These are phyloP conservation scores for Sphaerophoria rueppellii DNA, from an alignment of 2,888 invertebrate genomes.

Conservation along the genomic window DNA sequence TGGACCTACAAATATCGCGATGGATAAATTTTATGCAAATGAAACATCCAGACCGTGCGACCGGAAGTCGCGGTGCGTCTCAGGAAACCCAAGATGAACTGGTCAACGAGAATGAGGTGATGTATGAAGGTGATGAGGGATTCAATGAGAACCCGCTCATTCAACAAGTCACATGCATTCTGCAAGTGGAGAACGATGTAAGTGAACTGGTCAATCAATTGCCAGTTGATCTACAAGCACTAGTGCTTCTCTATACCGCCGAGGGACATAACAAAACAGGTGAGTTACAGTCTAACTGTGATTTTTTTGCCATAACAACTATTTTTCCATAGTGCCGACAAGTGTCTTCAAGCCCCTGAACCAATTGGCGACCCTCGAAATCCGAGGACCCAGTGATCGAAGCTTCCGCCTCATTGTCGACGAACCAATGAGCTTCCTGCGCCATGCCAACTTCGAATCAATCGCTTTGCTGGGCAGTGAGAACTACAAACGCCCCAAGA, in stretches of 20 bases:
- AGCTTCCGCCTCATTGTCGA: conserved; percentile 83
- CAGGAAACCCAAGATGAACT: conserved; percentile 70
- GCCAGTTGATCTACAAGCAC: conserved; percentile 83
- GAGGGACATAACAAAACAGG: conserved; percentile 79
- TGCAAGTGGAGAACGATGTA: conserved; percentile 82
- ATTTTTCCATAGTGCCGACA: conserved; percentile 77
- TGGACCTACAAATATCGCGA: conserved; percentile 84
- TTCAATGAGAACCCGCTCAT: conserved; percentile 82
- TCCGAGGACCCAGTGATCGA: conserved; percentile 84
- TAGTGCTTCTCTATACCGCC: conserved; percentile 84
- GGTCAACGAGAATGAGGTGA: conserved; percentile 76
- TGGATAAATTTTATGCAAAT: conserved; percentile 81
- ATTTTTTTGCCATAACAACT: not conserved
- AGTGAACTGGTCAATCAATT: conserved; percentile 81
- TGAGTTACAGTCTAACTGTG: conserved; percentile 62
- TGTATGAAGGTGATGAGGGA: conserved; percentile 81
- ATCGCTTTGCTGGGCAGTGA: conserved; percentile 82
- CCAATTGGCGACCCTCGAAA: conserved; percentile 84
- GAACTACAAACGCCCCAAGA: conserved; percentile 78
- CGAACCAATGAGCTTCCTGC: conserved; percentile 82
- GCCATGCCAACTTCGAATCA: conserved; percentile 84
- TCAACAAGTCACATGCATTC: conserved; percentile 84
- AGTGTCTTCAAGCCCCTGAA: conserved; percentile 79
- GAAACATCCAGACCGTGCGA: conserved; percentile 58
- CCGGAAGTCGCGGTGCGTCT: conserved; percentile 43